Evolutionary conservation across 2,113 vertebrate genomes (phyloP), one percentile per base, ranked within the genome.

Genomic region (Cyprinodon tularosa): DNA sequence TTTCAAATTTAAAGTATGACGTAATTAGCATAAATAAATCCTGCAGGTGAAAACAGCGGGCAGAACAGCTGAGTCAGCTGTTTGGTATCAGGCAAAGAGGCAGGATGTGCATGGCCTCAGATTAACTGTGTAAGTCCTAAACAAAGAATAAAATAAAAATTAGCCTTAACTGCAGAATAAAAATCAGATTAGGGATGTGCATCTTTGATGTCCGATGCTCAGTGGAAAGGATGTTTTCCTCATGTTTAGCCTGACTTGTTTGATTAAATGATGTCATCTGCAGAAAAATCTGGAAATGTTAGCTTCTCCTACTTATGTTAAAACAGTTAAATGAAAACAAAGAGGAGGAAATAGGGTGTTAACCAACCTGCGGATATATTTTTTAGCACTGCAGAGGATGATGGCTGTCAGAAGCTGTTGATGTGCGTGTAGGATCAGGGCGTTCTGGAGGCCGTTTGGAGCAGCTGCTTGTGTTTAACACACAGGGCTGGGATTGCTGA

Each of bases 1-100:
- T 29, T 29, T 29, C 29, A 29, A 29, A 29, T 29, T 20, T 17
- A 5, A 53, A 53, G 17, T 42, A 4, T 8, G 48, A 53, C 48
- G 15, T 8, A 15, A 53, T 53, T 53, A 53, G 48, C 17, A 8
- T n/a, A 20, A n/a, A n/a, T 57, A 57, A n/a, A 11, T 15, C 62
- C 50, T 29, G 38, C 74, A 77, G 40, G 39, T 2, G 22, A 62
- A 77, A 53, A 0, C 45, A 20, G 71, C 66, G 62, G 50, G 37
- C 42, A 63, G 76, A 87, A 61, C 77, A 76, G 77, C 74, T 14
- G 70, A 77, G 77, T 81, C 74, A 63, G 83, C 72, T 66, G 67
- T 67, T 65, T 78, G 66, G 20, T 22, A 78, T 66, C 44, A 15
- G 17, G 37, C 7, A 53, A 70, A 0, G 74, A 11, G 8, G 70